A percentile compares a stretch with the other conserved stretches of the same genome.
phyloP scores from a whole-genome alignment of 1,140 invertebrate genomes.

The Panagrolaimus sp. region DNA sequence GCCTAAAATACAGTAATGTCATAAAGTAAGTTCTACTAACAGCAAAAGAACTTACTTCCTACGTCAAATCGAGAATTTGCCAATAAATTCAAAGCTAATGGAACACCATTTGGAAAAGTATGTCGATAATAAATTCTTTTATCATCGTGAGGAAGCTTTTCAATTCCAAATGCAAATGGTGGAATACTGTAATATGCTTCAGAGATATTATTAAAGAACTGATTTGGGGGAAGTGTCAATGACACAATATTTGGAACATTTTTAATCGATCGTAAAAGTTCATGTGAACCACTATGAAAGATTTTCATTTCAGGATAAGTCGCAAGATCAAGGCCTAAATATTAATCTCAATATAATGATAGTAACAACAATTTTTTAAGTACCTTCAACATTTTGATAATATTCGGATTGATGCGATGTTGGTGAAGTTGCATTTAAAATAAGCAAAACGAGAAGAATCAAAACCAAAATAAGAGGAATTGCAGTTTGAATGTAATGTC shows the following conservation, averaged over 20 bases:
- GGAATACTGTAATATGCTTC: background rate
- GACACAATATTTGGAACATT: background rate
- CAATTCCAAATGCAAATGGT: background rate
- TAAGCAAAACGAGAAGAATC: background rate
- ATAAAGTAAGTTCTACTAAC: background rate
- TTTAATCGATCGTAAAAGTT: background rate
- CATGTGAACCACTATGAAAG: background rate
- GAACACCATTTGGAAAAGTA: background rate
- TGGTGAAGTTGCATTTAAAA: background rate
- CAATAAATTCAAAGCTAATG: background rate
- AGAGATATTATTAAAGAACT: background rate
- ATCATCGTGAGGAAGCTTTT: constrained; percentile 6
- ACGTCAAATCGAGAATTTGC: background rate
- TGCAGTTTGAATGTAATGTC: background rate
- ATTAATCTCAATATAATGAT: background rate
- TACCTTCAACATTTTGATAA: background rate
- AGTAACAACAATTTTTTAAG: background rate
- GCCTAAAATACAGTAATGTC: background rate
- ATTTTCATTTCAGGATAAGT: background rate
- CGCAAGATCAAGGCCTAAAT: background rate
- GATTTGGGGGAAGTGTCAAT: background rate
- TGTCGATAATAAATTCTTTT: background rate
- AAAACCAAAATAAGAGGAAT: background rate
- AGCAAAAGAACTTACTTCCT: background rate
- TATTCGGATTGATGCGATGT: background rate